Evolutionary conservation across 2,113 vertebrate species (phyloP).

Genomic region (Pitta sordida): DNA sequence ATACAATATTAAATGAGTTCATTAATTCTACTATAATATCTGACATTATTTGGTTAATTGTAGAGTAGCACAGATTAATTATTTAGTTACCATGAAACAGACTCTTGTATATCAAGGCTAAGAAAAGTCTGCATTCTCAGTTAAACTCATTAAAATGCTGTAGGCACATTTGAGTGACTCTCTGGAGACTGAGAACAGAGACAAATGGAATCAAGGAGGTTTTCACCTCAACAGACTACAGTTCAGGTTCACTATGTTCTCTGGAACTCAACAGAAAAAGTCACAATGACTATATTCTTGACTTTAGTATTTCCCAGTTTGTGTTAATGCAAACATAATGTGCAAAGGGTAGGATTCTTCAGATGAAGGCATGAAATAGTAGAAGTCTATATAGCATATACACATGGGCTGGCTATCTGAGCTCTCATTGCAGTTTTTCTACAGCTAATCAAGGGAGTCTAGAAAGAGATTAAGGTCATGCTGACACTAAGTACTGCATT

Average conservation of each 20-base stretch:
- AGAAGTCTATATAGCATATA: not conserved
- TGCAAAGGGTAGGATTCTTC: not conserved
- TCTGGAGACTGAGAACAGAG: not conserved
- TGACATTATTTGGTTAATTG: slow-evolving; percentile 22
- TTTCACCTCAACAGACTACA: not conserved
- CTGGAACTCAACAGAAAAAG: not conserved
- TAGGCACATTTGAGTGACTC: not conserved
- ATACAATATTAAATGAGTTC: not conserved
- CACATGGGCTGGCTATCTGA: not conserved
- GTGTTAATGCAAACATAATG: not conserved
- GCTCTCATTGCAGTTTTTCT: not conserved
- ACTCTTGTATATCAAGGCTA: not conserved
- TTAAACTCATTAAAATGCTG: not conserved
- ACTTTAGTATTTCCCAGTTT: not conserved
- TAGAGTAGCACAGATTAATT: slow-evolving; percentile 7
- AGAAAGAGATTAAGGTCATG: not conserved
- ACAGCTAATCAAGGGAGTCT: not conserved
- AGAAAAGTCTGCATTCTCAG: not conserved
- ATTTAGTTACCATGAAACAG: not conserved
- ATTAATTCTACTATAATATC: slow-evolving; percentile 7
- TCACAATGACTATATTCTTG: not conserved
- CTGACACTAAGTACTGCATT: not conserved
- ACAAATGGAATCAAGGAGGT: not conserved
- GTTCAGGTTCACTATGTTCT: not conserved
- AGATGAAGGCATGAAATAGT: not conserved